Conservation (phyloP, 2,797 vertebrate species). For the Eulemur rubriventer region DNA sequence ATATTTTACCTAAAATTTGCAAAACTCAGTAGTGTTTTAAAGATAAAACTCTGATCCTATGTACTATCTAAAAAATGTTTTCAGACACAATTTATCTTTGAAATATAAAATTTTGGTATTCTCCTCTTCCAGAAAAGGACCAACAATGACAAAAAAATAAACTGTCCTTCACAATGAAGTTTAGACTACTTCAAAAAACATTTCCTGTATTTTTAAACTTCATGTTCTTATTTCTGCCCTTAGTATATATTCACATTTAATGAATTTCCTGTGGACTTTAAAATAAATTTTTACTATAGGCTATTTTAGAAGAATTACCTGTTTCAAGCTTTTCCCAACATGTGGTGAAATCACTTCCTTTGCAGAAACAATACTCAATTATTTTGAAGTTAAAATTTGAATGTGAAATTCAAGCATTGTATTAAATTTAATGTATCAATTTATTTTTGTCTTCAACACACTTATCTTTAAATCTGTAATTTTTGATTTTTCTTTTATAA, state of each 20-base stretch:
- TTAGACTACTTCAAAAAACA: background rate
- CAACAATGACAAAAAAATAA: background rate
- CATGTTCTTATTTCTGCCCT: background rate
- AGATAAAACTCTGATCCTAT: background rate
- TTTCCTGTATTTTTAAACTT: conserved; percentile 60
- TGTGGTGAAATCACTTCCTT: conserved; percentile 61
- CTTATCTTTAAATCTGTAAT: background rate
- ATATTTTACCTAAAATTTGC: background rate
- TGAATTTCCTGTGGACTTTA: conserved; percentile 68
- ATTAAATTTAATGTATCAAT: conserved; percentile 10
- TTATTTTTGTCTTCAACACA: background rate
- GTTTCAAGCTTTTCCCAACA: background rate
- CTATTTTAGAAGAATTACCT: conserved; percentile 60
- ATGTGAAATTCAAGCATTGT: conserved; percentile 19
- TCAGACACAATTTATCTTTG: background rate
- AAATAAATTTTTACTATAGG: conserved; percentile 47
- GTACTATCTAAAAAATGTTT: background rate
- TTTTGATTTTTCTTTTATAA: background rate
- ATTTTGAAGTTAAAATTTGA: conserved; percentile 47
- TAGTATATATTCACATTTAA: conserved; percentile 59
- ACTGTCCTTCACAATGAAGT: background rate
- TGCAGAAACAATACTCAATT: background rate
- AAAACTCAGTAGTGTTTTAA: background rate
- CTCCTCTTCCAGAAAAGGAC: background rate
- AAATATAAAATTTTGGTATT: background rate